Percentiles rank a stretch among this genome's conserved stretches.
Conservation (phyloP, 2,113 vertebrate species). For the Macrotis lagotis region DNA sequence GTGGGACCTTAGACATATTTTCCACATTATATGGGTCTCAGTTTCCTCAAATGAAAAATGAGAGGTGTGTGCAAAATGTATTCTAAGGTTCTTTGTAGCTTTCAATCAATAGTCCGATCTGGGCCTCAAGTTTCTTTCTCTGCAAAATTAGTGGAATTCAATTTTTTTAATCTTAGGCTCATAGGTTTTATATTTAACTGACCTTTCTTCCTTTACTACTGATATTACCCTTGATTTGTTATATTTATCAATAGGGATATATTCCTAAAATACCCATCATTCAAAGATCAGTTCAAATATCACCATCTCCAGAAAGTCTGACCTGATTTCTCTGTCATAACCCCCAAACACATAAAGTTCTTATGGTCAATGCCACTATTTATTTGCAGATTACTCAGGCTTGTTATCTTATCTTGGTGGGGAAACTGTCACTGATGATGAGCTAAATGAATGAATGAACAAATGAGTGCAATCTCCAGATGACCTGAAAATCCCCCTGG, state of each 20-base stretch:
- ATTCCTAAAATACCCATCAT: neutral
- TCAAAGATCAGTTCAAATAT: neutral
- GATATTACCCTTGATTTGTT: neutral
- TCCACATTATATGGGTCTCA: neutral
- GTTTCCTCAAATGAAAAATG: neutral
- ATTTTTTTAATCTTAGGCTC: neutral
- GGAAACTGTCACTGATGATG: neutral
- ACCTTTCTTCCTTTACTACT: neutral
- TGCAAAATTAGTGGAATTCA: neutral
- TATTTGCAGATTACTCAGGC: neutral
- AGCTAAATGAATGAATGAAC: slow-evolving; percentile 2
- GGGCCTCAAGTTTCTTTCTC: neutral
- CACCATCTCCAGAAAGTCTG: neutral
- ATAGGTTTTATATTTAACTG: neutral
- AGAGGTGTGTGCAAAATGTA: neutral
- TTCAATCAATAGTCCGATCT: neutral
- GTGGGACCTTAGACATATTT: neutral
- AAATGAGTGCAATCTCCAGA: slow-evolving; percentile 42
- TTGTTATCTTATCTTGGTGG: neutral
- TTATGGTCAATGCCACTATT: neutral
- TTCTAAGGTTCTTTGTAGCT: neutral
- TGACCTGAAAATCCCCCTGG: slow-evolving; percentile 60
- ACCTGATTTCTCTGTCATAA: neutral
- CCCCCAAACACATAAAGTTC: neutral
- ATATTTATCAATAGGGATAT: neutral